These are phyloP conservation scores for Epirrita christyi DNA, from an alignment of 2,888 invertebrate genomes.

Conservation along the genomic window DNA sequence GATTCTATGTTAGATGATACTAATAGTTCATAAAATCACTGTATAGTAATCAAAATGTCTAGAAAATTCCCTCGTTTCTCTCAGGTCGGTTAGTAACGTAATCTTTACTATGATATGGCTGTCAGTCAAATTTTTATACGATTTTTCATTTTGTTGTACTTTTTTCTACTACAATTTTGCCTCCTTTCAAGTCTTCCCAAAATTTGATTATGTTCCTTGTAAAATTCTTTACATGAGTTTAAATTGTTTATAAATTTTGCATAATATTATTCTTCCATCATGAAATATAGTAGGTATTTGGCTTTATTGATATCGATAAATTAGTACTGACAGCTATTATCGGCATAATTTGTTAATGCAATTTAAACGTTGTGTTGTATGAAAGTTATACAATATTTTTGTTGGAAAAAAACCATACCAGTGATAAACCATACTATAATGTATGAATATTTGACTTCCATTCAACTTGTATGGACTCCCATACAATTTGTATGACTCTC, in stretches of 20 bases:
- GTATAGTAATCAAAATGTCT: background rate
- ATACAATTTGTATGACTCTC: conserved; percentile 34
- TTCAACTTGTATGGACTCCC: conserved; percentile 1
- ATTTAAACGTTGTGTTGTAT: conserved; percentile 30
- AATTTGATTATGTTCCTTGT: too few relatives aligned
- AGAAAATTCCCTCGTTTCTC: background rate
- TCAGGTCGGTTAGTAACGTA: conserved; percentile 5
- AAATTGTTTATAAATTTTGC: background rate
- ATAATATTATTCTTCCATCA: background rate
- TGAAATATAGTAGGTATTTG: too few relatives aligned
- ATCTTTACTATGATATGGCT: background rate
- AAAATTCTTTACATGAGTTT: too few relatives aligned
- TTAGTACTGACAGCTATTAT: conserved; percentile 31
- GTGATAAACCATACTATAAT: conserved; percentile 33
- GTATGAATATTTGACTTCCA: conserved; percentile 24
- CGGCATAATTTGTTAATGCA: conserved; percentile 21
- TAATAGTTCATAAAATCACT: too few relatives aligned
- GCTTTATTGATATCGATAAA: background rate
- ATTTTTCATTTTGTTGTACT: too few relatives aligned
- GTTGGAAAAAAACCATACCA: conserved; percentile 28
- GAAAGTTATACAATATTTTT: conserved; percentile 30
- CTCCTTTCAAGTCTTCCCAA: background rate
- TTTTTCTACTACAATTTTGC: background rate
- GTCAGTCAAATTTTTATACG: conserved; percentile 7
- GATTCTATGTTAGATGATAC: too few relatives aligned